These are phyloP conservation scores for Sebastiscus tertius DNA, from an alignment of 2,797 vertebrate species.

Conservation along the genomic window DNA sequence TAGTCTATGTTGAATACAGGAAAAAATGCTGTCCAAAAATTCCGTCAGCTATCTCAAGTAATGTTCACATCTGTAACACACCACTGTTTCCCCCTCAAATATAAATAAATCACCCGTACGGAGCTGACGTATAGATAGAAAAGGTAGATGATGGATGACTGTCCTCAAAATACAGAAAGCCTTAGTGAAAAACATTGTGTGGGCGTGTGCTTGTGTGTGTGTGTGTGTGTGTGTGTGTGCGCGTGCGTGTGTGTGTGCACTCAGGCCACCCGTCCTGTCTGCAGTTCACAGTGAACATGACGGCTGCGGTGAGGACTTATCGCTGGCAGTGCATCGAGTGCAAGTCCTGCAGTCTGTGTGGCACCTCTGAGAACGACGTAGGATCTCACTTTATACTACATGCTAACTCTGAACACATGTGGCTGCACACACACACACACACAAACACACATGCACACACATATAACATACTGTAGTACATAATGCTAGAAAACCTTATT, in stretches of 20 bases:
- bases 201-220: constrained; percentile 26
- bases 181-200: constrained; percentile 56
- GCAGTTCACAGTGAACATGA: constrained; percentile 98
- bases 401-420: constrained; percentile 45
- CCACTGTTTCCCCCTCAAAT: neutral
- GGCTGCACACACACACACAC: constrained; percentile 49
- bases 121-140: constrained; percentile 8
- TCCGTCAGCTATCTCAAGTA: neutral
- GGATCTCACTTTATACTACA: constrained; percentile 63
- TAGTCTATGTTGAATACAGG: neutral
- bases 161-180: constrained; percentile 44
- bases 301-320: constrained; percentile 93
- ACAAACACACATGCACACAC: constrained; percentile 1
- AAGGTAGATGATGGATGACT: constrained; percentile 34
- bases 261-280: constrained; percentile 95
- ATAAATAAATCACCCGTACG: neutral
- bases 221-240: constrained; percentile 33
- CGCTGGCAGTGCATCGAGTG: constrained; percentile 98
- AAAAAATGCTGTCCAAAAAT: neutral
- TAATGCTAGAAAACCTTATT: neutral
- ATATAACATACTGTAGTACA: neutral
- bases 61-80: neutral
- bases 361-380: constrained; percentile 96
- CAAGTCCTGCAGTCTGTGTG: constrained; percentile 96
- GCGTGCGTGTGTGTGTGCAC: constrained; percentile 61